Evolutionary conservation across 2,797 vertebrate genomes (phyloP).

Genomic region (Danionella dracula): DNA sequence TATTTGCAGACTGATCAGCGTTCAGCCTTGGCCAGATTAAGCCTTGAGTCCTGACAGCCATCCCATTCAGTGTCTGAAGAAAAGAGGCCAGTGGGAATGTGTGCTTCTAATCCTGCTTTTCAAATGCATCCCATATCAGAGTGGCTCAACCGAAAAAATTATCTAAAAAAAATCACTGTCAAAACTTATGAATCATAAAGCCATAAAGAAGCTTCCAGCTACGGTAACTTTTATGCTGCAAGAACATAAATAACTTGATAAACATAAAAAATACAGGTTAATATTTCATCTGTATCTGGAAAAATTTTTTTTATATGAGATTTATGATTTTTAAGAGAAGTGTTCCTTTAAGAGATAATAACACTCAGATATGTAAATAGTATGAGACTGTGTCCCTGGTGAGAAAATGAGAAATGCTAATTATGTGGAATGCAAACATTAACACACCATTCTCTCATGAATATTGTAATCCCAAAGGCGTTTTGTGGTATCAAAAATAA

Average conservation of each 20-base stretch:
- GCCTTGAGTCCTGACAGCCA: background rate
- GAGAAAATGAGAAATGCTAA: slow-evolving; percentile 20
- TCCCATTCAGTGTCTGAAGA: slow-evolving; percentile 19
- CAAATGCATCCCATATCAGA: background rate
- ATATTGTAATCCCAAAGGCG: slow-evolving; percentile 22
- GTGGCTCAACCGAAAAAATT: slow-evolving; percentile 12
- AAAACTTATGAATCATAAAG: slow-evolving; percentile 4
- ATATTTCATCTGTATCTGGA: no score
- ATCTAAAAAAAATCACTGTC: background rate
- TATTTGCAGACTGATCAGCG: slow-evolving; percentile 3
- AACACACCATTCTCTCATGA: slow-evolving; percentile 37
- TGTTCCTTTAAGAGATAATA: background rate
- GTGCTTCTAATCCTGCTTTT: slow-evolving; percentile 6
- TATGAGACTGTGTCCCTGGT: background rate
- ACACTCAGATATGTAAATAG: slow-evolving; percentile 20
- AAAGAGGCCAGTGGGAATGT: slow-evolving; percentile 4
- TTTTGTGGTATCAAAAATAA: background rate
- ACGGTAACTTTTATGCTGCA: no score
- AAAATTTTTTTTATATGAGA: no score
- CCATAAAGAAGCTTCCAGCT: no score
- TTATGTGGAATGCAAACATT: slow-evolving; percentile 23
- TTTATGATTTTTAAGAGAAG: no score
- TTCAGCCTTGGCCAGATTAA: slow-evolving; percentile 19
- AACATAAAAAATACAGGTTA: no score
- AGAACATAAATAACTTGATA: no score